Base-by-base conservation (phyloP, 53 echinoderm and acorn worm genomes). In the Holothuria leucospilota region DNA sequence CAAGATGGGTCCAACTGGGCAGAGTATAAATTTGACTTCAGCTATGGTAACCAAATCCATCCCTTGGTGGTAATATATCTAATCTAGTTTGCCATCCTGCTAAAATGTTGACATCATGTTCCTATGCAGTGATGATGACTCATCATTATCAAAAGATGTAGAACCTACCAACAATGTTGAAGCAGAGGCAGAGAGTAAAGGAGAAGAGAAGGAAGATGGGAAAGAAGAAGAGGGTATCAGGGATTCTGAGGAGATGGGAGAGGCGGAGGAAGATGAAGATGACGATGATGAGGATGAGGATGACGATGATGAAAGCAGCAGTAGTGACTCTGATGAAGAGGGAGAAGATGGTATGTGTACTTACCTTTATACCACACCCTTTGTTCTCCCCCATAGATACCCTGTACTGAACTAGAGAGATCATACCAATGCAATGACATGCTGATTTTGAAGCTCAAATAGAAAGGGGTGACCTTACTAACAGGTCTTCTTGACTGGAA, bases 251-350 rank as follows among this genome's bases (percentile, higher is more conserved):
- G 89, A 86, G 40, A 39, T 40, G 23, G 51, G 68, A 28, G 84
- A 68, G 10, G 39, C 49, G 38, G 84, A 64, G 12, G 69, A 68
- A 25, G 84, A 68, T 49, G 68, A 68, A 20, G 84, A 84, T 28
- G 82, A 67, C 2, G 84, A 88, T 20, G 88, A 88, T 20, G 88
- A 88, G 39, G 88, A 88, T 39, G 88, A 88, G 9, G 49, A 49
- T 2, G 82, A 85, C 10, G 75, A 81, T 34, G 87, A 87, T 12
- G 62, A 42, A 28, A 88, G 88, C n/a, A 83, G 82, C 71, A 88
- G 88, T 60, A 82, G 82, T 61, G 88, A 88, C 20, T 88, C 88
- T 14, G 88, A 88, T 30, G 59, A 69, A 25, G 88, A 88, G 13
- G 88, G 71, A 30, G 82, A 88, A 83, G 82, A 83, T 82, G 6